A percentile compares a stretch with the other conserved stretches of the same genome.
These are phyloP conservation scores for fruit fly (Drosophila melanogaster) DNA, from an alignment of 1,140 invertebrate genomes.

Conservation along the genomic window DNA sequence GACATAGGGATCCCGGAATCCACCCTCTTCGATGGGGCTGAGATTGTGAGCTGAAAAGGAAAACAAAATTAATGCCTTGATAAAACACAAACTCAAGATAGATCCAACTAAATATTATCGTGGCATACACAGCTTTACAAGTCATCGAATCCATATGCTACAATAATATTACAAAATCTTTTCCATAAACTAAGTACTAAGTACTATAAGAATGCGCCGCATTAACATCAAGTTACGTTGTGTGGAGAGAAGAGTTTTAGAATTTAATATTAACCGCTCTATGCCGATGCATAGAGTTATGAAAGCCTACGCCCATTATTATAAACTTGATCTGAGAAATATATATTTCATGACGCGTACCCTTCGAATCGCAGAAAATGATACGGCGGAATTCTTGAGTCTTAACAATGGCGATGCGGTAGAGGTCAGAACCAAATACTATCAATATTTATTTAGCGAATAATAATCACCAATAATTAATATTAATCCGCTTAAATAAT, in stretches of 20 bases:
- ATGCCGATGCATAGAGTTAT: background rate
- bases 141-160: background rate
- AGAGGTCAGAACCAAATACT: background rate
- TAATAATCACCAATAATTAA: background rate
- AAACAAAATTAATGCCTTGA: too few species aligned
- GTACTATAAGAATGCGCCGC: background rate
- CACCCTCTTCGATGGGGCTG: conserved; percentile 91
- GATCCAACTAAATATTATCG: too few species aligned
- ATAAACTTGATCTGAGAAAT: background rate
- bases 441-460: background rate
- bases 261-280: background rate
- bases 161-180: too few species aligned
- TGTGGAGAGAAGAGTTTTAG: conserved; percentile 26
- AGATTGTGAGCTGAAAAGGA: conserved; percentile 90
- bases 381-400: background rate
- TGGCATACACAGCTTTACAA: background rate
- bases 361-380: background rate
- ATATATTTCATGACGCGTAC: background rate
- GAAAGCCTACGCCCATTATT: background rate
- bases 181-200: background rate
- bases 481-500: too few species aligned
- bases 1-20: conserved; percentile 95
- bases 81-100: too few species aligned
- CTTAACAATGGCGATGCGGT: background rate
- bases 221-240: background rate